These are phyloP conservation scores for Diglossa brunneiventris DNA, from an alignment of 2,113 vertebrate genomes.

Conservation along the genomic window DNA sequence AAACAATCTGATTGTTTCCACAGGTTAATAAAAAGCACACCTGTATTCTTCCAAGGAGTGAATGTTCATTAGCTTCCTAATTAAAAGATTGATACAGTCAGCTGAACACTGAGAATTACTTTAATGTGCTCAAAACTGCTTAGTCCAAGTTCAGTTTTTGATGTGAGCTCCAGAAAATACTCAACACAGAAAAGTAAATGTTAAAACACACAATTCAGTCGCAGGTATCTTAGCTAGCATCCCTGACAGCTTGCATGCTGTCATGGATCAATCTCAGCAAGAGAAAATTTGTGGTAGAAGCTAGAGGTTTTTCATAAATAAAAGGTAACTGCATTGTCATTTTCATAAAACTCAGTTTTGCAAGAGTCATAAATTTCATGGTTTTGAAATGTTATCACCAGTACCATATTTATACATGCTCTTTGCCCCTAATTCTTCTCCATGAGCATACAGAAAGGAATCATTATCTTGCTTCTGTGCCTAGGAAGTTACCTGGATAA, in stretches of 20 bases:
- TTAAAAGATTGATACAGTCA: not conserved
- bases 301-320: not conserved
- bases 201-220: not conserved
- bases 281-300: not conserved
- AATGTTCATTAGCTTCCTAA: not conserved
- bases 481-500: not conserved
- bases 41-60: not conserved
- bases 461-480: not conserved
- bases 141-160: not conserved
- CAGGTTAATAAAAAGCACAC: not conserved
- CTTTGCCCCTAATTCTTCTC: not conserved
- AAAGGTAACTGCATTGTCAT: not conserved
- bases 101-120: not conserved
- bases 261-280: not conserved
- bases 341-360: not conserved
- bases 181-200: not conserved
- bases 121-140: not conserved
- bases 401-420: not conserved
- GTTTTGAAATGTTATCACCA: not conserved
- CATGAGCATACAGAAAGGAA: not conserved
- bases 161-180: not conserved
- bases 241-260: fast-evolving
- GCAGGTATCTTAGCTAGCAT: not conserved
- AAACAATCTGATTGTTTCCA: not conserved
- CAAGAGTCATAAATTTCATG: not conserved